These are phyloP conservation scores for Andrena marginata DNA, from an alignment of 2,888 invertebrate species.

Conservation along the genomic window DNA sequence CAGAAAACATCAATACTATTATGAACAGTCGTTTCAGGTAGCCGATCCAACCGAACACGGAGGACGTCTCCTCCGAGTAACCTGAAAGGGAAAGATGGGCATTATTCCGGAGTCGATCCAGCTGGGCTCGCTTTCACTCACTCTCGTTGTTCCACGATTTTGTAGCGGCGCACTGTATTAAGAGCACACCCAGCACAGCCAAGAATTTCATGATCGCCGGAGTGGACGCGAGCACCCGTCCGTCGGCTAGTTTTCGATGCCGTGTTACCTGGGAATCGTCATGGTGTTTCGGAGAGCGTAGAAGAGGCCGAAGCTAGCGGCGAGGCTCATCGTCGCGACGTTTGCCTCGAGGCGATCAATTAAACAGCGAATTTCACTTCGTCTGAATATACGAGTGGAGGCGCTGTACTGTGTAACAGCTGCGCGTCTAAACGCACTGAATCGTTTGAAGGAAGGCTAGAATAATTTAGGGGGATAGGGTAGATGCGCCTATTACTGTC, in stretches of 20 bases:
- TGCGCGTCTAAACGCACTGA: too few relatives aligned
- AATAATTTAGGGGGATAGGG: too few relatives aligned
- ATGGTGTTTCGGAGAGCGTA: conserved; percentile 15
- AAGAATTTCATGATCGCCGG: conserved; percentile 62
- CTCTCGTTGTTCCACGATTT: conserved; percentile 64
- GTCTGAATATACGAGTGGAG: not conserved
- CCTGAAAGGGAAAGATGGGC: conserved; percentile 43
- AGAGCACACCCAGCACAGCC: conserved; percentile 48
- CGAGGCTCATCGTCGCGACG: conserved; percentile 32
- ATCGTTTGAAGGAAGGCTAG: too few relatives aligned
- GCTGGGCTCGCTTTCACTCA: conserved; percentile 56
- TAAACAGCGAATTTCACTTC: conserved; percentile 58
- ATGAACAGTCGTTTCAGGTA: conserved; percentile 72
- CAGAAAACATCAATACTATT: conserved; percentile 68
- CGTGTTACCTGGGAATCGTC: conserved; percentile 36
- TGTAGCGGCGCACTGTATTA: conserved; percentile 54
- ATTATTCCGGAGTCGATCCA: conserved; percentile 19
- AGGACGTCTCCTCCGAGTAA: conserved; percentile 56
- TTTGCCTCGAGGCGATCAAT: conserved; percentile 24
- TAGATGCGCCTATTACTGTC: too few relatives aligned
- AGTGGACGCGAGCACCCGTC: not conserved
- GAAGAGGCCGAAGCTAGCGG: conserved; percentile 24
- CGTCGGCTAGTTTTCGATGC: conserved; percentile 18
- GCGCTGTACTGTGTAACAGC: not conserved
- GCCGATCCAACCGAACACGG: conserved; percentile 72